Evolutionary conservation across 2,113 vertebrate species (phyloP).

Genomic region (Campylorhamphus procurvoides): DNA sequence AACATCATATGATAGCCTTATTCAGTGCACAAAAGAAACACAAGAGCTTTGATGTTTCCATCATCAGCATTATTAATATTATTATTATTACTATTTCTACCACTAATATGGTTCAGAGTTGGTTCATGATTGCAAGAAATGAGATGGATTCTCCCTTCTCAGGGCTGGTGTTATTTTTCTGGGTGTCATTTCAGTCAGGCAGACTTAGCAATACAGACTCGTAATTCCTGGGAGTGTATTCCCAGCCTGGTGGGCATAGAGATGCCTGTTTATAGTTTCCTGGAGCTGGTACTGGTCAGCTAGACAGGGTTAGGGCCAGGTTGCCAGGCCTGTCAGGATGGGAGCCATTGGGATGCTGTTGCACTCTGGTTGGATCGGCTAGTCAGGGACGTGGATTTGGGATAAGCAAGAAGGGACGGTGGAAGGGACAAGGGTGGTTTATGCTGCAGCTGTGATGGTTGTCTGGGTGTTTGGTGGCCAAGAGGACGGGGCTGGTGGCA

Average conservation of each 20-base stretch:
- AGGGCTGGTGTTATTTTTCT: not conserved
- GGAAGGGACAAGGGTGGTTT: not conserved
- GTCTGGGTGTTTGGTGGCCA: not conserved
- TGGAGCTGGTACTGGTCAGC: not conserved
- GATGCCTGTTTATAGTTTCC: not conserved
- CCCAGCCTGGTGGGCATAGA: not conserved
- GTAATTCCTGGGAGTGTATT: not conserved
- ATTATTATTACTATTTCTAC: not conserved
- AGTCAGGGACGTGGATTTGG: not conserved
- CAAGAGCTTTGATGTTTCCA: not conserved
- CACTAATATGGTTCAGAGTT: not conserved
- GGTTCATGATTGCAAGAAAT: not conserved
- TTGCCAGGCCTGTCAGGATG: not conserved
- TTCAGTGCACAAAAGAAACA: not conserved
- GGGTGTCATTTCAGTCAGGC: not conserved
- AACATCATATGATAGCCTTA: not conserved
- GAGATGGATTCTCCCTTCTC: not conserved
- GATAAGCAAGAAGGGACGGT: not conserved
- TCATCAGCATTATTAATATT: not conserved
- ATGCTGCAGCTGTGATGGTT: not conserved
- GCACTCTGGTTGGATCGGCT: accelerated
- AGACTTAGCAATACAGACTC: accelerated
- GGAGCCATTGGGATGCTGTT: accelerated
- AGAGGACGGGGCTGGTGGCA: not conserved
- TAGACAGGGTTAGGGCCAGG: not conserved